Evolutionary conservation across 2,888 invertebrate species (phyloP), one percentile per base, ranked within the genome.

Genomic region (Pecten maximus): DNA sequence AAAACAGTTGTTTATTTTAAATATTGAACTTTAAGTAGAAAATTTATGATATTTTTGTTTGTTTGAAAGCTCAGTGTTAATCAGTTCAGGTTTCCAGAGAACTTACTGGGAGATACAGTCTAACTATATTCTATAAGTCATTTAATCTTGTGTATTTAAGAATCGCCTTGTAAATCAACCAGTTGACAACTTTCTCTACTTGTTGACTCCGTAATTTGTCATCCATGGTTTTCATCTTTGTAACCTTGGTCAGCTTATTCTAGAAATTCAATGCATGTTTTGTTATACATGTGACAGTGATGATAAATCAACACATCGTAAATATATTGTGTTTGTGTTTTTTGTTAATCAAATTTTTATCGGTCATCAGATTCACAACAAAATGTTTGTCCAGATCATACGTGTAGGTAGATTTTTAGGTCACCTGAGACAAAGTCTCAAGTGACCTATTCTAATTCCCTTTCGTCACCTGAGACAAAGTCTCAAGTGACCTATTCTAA

Each of bases 221-320:
- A 15, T 44, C 44, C 44, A 44, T 44, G 44, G 44, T 44, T 44
- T 44, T 35, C 74, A 74, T 74, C 74, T 10, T 74, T 74, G 28
- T 74, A 15, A 74, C 74, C 35, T 74, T 35, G 10, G 28, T 23
- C 74, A 74, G 74, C 74, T 74, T 74, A 74, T 74, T 74, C 35
- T 28, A 74, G 28, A 74, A 74, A 74, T 54, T 54, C 54, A 54
- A n/a, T 74, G 28, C 74, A 74, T 74, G 74, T 74, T 35, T 10
- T 8, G n/a, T 74, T 74, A 28, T 74, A 74, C 28, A 0, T 74
- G 74, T 74, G 35, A 74, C 35, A 35, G 10, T 74, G 74, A 74
- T 74, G 74, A 74, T 74, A 74, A 74, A 74, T 74, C 35, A 23
- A 74, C 74, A 74, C 10, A 74, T 74, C 35, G 74, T 74, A 74